Conservation (phyloP, 2,113 vertebrate species). For the Grammomys dolichurus region DNA sequence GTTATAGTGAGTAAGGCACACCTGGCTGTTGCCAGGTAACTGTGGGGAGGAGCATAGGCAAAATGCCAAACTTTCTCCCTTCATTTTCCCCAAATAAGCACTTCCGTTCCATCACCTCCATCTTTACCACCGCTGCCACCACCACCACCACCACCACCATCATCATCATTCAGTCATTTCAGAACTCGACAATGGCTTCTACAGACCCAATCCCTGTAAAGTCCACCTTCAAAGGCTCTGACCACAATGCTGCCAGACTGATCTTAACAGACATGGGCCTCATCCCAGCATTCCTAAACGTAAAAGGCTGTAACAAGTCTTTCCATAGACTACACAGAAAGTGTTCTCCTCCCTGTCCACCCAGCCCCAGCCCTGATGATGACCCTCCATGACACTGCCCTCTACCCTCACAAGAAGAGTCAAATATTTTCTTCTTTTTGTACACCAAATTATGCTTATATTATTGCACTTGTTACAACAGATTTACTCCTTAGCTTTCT, state of each 20-base stretch:
- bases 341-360: not conserved
- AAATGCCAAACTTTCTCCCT: not conserved
- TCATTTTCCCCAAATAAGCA: not conserved
- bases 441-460: not conserved
- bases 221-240: not conserved
- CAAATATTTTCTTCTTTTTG: not conserved
- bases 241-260: not conserved
- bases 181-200: not conserved
- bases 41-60: too few relatives aligned
- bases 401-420: not conserved
- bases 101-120: not conserved
- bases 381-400: not conserved
- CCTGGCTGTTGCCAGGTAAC: too few relatives aligned
- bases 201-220: not conserved
- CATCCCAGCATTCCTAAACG: not conserved
- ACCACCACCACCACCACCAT: not conserved
- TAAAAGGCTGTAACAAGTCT: constrained; percentile 22
- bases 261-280: constrained; percentile 17
- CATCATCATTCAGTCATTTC: constrained; percentile 10
- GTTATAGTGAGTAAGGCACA: too few relatives aligned
- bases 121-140: not conserved
- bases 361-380: not conserved
- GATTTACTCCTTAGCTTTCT: constrained; percentile 6
- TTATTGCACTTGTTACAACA: constrained; percentile 4
- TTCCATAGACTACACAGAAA: not conserved